Conservation (phyloP, 2,113 vertebrate genomes). For the Pogona vitticeps region DNA sequence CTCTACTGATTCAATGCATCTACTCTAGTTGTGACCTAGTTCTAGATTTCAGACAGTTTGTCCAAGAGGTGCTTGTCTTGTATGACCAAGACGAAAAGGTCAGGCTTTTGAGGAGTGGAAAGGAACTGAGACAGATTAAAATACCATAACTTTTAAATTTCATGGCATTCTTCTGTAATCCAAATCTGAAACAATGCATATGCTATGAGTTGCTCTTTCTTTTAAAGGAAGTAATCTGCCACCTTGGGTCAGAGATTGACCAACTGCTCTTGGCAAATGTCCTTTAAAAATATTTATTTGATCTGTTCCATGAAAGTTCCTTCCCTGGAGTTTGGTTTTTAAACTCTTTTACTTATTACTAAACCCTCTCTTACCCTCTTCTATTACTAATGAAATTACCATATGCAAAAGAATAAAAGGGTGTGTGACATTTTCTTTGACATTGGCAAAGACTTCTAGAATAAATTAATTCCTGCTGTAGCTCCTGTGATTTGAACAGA, state of each 20-base stretch:
- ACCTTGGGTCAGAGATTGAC: neutral
- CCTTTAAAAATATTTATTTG: neutral
- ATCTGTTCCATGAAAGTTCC: neutral
- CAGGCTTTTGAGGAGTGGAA: neutral
- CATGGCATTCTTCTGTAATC: neutral
- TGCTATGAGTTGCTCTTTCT: neutral
- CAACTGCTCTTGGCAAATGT: neutral
- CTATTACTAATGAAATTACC: neutral
- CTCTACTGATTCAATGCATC: no score
- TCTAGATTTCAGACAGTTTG: no score
- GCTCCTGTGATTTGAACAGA: slow-evolving; percentile 29
- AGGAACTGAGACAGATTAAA: neutral
- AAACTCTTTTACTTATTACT: neutral
- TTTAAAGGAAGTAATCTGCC: neutral
- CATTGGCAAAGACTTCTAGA: neutral
- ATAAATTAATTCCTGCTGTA: slow-evolving; percentile 11
- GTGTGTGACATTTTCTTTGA: neutral
- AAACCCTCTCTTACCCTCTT: neutral
- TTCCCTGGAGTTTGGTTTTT: neutral
- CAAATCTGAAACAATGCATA: neutral
- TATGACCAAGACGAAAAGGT: no score
- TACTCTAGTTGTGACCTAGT: no score
- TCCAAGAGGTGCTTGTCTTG: no score
- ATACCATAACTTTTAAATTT: neutral
- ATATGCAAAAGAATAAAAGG: slow-evolving; percentile 20